phyloP scores from a whole-genome alignment of 2,113 vertebrate species.

The Daboia siamensis region DNA sequence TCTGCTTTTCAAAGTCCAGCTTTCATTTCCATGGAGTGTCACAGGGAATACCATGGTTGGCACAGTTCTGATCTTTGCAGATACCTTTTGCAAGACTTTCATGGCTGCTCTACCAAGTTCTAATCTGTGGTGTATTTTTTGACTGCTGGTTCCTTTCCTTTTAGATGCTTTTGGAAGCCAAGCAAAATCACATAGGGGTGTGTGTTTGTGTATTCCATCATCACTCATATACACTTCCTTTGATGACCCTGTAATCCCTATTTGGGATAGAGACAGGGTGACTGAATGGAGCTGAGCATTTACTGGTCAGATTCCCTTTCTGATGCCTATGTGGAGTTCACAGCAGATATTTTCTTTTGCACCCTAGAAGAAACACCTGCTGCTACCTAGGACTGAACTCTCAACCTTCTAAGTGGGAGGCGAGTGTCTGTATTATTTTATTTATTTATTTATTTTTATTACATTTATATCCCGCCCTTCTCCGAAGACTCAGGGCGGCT shows the following conservation, averaged over 20 bases:
- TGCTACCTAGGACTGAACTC: not conserved
- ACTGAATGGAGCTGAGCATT: not conserved
- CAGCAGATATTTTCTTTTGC: not conserved
- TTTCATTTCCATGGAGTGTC: not conserved
- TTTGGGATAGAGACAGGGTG: not conserved
- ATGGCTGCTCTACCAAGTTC: not conserved
- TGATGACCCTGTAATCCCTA: not conserved
- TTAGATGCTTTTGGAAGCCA: not conserved
- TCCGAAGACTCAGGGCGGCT: no score
- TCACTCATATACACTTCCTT: not conserved
- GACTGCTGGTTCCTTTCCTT: not conserved
- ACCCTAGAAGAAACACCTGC: not conserved
- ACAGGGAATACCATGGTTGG: not conserved
- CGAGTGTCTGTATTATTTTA: not conserved
- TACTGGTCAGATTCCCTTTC: not conserved
- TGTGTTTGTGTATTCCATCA: not conserved
- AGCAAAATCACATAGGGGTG: not conserved
- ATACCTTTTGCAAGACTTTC: not conserved
- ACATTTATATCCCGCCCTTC: no score
- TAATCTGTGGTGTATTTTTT: not conserved
- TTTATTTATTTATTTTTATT: no score
- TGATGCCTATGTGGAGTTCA: not conserved
- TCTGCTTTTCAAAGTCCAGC: not conserved
- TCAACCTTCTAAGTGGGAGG: not conserved
- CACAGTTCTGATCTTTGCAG: not conserved